phyloP scores from a whole-genome alignment of 1,140 invertebrate genomes.

The Zaprionus davidi region DNA sequence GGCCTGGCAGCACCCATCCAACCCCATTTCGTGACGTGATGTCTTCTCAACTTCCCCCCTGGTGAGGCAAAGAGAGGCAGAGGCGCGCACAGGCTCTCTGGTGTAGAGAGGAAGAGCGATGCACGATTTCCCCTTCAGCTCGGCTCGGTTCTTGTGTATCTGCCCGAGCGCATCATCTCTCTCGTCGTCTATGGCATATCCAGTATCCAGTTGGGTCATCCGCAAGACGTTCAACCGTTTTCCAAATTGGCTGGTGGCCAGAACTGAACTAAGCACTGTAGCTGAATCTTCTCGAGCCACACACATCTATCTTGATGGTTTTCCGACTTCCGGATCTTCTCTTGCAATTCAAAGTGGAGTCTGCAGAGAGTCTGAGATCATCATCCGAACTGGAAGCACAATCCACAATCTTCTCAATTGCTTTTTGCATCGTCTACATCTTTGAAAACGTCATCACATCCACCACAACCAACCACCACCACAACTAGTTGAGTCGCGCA shows the following conservation, averaged over 20 bases:
- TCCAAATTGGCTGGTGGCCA: constrained; percentile 9
- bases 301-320: constrained; percentile 6
- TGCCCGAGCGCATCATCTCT: not conserved
- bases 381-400: constrained; percentile 20
- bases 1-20: constrained; percentile 5
- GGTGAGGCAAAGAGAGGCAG: not conserved
- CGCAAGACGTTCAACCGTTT: constrained; percentile 29
- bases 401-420: constrained; percentile 20
- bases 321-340: constrained; percentile 33
- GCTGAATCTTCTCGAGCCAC: constrained; percentile 21
- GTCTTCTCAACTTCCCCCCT: constrained; percentile 14
- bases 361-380: constrained; percentile 29
- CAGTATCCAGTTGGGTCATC: constrained; percentile 5
- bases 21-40: constrained; percentile 18
- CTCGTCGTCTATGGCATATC: not conserved
- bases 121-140: not conserved
- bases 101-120: constrained; percentile 23
- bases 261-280: not conserved
- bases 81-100: not conserved
- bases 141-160: not conserved
- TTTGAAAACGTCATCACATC: constrained; percentile 19
- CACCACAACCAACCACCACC: not conserved
- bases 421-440: constrained; percentile 27
- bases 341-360: constrained; percentile 27
- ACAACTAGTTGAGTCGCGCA: constrained; percentile 8